These are phyloP conservation scores for Brenthis daphne DNA, from an alignment of 2,888 invertebrate species.

Conservation along the genomic window DNA sequence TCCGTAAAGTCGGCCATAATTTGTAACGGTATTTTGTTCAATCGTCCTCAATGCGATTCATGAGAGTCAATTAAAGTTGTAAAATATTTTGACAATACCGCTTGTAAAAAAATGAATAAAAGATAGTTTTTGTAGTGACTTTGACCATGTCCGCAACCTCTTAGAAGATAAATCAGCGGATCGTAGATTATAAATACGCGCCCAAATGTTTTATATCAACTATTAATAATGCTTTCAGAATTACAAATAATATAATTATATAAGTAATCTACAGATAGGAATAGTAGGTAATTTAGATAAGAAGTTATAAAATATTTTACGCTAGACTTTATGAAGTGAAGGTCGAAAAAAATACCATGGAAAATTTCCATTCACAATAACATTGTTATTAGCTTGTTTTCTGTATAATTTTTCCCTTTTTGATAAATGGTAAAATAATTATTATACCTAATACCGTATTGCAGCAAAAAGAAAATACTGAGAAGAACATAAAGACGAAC, in stretches of 20 bases:
- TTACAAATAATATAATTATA: not conserved
- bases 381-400: no score
- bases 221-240: not conserved
- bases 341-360: not conserved
- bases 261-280: no score
- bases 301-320: not conserved
- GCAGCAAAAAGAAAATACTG: not conserved
- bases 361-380: not conserved
- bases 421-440: not conserved
- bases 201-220: slow-evolving; percentile 5
- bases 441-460: not conserved
- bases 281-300: no score
- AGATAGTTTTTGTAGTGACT: slow-evolving; percentile 8
- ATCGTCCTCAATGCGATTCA: not conserved
- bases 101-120: no score
- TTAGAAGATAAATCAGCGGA: slow-evolving; percentile 1
- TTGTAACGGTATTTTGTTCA: slow-evolving; percentile 15
- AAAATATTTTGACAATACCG: no score
- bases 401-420: not conserved
- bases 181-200: slow-evolving; percentile 15
- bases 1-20: not conserved
- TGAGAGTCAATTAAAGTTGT: no score
- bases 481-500: slow-evolving; percentile 5
- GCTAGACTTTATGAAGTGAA: not conserved
- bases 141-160: slow-evolving; percentile 24